phyloP scores from a whole-genome alignment of 2,888 invertebrate species.

The Amiota communis region DNA sequence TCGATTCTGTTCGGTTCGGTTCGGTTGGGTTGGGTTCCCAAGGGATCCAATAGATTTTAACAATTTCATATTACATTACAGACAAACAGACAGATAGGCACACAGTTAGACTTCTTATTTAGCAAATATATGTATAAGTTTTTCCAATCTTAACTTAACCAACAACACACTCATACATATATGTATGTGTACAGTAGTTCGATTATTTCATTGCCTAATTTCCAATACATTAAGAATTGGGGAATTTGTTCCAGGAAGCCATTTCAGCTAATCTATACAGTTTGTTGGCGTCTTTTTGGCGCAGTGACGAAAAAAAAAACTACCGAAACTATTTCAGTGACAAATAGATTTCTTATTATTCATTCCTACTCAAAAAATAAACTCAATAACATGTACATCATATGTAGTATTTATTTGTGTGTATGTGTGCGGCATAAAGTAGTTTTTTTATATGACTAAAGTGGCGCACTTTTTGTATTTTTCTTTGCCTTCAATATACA shows the following conservation, averaged over 20 bases:
- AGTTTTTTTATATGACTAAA: too few species aligned
- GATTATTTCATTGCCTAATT: conserved; percentile 57
- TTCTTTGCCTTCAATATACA: not conserved
- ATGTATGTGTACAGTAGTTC: not conserved
- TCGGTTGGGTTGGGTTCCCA: conserved; percentile 50
- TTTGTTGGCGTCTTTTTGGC: not conserved
- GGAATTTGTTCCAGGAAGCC: conserved; percentile 26
- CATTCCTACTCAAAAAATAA: not conserved
- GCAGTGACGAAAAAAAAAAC: not conserved
- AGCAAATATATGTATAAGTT: too few species aligned
- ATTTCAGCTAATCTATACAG: conserved; percentile 19
- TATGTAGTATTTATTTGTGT: not conserved
- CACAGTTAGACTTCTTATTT: not conserved
- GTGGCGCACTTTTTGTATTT: not conserved
- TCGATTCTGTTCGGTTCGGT: conserved; percentile 31
- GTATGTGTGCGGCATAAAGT: not conserved
- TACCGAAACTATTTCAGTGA: conserved; percentile 50
- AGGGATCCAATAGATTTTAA: conserved; percentile 65
- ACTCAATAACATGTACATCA: not conserved
- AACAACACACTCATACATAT: too few species aligned
- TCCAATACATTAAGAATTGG: conserved; percentile 58
- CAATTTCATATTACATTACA: conserved; percentile 44
- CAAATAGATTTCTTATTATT: conserved; percentile 59
- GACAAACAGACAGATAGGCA: not conserved
- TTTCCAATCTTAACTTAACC: too few species aligned